Evolutionary conservation across 2,113 vertebrate genomes (phyloP), one percentile per base, ranked within the genome.

Genomic region (Lipophrys pholis): DNA sequence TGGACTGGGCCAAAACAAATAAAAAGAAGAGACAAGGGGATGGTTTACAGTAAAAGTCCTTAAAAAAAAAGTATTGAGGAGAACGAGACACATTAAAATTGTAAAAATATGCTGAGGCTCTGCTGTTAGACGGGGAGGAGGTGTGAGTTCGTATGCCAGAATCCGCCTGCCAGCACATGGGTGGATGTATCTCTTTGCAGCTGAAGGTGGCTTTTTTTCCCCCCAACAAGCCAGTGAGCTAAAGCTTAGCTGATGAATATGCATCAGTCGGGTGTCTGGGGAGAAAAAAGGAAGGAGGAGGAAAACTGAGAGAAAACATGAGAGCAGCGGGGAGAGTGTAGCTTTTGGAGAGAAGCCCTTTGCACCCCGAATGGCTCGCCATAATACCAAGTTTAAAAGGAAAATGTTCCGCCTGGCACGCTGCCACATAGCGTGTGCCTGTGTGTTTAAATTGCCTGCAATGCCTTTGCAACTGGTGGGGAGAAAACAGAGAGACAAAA

Each of bases 341-440:
- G 81, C 58, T 87, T 87, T 92, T 89, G 86, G 80, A 90, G 49
- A 48, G 21, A 30, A 71, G 89, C 82, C 86, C 80, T 76, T 73
- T 82, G 86, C 71, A 84, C 76, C 78, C 82, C 57, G 46, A 88
- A 92, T 78, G 81, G 69, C 80, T 74, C 86, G 80, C 80, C 82
- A 85, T 91, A 88, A 88, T 84, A 87, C 86, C 38, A 91, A 86
- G 75, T 81, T 76, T 66, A 84, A 81, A 82, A 87, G 54, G 71
- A 89, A 87, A 87, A 80, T 65, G 73, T 87, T 78, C 80, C 36
- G 58, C 58, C 56, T 85, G 86, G 89, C 83, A 65, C 38, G 1
- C 16, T 12, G 81, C 83, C 69, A 86, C 65, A 52, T 52, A 87
- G 79, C 77, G 66, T 83, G 87, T 81, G 80, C 57, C 85, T 86